Evolutionary conservation across 2,113 vertebrate species (phyloP).

Genomic region (Psettodes erumei): DNA sequence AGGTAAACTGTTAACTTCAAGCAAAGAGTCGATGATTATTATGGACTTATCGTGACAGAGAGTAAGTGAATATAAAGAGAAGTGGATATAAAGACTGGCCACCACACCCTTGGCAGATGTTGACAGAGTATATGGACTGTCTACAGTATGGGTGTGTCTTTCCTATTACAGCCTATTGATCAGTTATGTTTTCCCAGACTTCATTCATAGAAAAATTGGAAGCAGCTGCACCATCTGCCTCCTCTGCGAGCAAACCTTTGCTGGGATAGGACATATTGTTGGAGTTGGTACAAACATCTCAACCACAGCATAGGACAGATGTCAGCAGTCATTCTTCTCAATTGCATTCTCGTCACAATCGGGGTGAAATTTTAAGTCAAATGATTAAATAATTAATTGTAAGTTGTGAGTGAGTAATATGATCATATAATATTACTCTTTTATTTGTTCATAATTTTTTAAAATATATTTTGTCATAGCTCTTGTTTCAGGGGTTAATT

Average conservation of each 20-base stretch:
- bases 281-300: constrained; percentile 31
- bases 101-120: constrained; percentile 75
- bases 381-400: neutral
- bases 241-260: constrained; percentile 34
- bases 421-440: no score
- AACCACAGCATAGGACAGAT: constrained; percentile 17
- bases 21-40: constrained; percentile 24
- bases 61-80: constrained; percentile 40
- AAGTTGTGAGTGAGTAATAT: neutral
- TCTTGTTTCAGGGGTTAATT: no score
- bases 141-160: constrained; percentile 68
- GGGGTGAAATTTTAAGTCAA: neutral
- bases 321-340: constrained; percentile 1
- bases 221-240: constrained; percentile 73
- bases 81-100: constrained; percentile 52
- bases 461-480: no score
- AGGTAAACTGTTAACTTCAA: constrained; percentile 41
- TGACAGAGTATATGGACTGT: constrained; percentile 61
- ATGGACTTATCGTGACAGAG: constrained; percentile 26
- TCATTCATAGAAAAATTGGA: constrained; percentile 75
- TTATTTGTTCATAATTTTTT: no score
- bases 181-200: constrained; percentile 77
- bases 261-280: constrained; percentile 46
- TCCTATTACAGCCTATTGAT: constrained; percentile 75
- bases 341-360: neutral